These are phyloP conservation scores for Acanthosepion lycidas DNA, from an alignment of 2,888 invertebrate species.

Conservation along the genomic window DNA sequence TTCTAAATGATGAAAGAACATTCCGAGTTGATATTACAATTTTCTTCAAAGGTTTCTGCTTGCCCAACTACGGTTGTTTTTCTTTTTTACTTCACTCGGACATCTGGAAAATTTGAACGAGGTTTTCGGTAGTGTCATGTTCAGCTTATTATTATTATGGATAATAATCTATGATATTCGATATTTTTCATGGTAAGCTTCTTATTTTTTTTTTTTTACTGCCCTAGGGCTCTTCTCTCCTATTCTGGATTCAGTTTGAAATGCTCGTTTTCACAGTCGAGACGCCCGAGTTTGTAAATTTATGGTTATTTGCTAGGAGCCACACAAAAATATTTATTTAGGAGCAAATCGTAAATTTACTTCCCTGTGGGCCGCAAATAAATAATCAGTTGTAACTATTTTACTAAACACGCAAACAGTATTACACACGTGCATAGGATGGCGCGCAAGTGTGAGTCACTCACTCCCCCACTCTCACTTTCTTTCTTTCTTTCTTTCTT, in stretches of 20 bases:
- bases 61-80: no score
- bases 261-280: background rate
- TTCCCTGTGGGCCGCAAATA: background rate
- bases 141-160: background rate
- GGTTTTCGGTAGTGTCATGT: background rate
- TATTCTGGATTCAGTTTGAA: background rate
- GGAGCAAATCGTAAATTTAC: conserved; percentile 5
- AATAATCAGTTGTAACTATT: background rate
- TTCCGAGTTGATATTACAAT: no score
- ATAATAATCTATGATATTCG: background rate
- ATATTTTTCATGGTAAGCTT: background rate
- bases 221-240: background rate
- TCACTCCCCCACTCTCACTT: no score
- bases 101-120: background rate
- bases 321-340: background rate
- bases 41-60: no score
- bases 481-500: no score
- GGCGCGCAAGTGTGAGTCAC: background rate
- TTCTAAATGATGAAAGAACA: no score
- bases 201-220: background rate
- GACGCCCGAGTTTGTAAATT: background rate
- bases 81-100: background rate
- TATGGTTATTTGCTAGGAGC: background rate
- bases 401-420: background rate
- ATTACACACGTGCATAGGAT: background rate